Evolutionary conservation across 2,888 invertebrate genomes (phyloP).

Genomic region (Helleia helle): DNA sequence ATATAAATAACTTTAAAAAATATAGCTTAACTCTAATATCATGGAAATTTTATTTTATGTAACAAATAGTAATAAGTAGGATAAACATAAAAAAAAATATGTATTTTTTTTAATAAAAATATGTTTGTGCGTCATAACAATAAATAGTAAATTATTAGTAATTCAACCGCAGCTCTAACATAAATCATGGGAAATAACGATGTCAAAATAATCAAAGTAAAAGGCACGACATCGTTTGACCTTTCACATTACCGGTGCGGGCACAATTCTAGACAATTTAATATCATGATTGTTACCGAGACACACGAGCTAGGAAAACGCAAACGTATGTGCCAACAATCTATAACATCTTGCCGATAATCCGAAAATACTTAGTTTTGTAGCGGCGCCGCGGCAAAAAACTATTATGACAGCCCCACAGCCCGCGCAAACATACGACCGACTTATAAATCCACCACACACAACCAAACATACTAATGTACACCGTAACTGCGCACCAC

Average conservation of each 20-base stretch:
- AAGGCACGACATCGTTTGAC: background rate
- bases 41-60: too few relatives aligned
- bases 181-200: too few relatives aligned
- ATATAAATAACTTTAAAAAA: too few relatives aligned
- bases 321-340: slow-evolving; percentile 38
- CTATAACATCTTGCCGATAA: slow-evolving; percentile 46
- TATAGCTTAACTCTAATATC: too few relatives aligned
- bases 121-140: too few relatives aligned
- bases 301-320: slow-evolving; percentile 25
- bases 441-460: slow-evolving; percentile 52
- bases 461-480: slow-evolving; percentile 28
- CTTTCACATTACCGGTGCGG: slow-evolving; percentile 5
- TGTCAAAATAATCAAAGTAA: background rate
- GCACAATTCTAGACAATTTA: slow-evolving; percentile 14
- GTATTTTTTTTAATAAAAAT: too few relatives aligned
- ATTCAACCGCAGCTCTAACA: too few relatives aligned
- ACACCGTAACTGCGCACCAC: slow-evolving; percentile 30
- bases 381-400: slow-evolving; percentile 59
- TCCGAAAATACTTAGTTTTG: slow-evolving; percentile 44
- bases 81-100: too few relatives aligned
- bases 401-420: slow-evolving; percentile 68
- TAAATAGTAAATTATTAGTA: too few relatives aligned
- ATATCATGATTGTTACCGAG: slow-evolving; percentile 1
- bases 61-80: too few relatives aligned
- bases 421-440: slow-evolving; percentile 47